These are phyloP conservation scores for Lates japonicus DNA, from an alignment of 2,797 vertebrate genomes.

Conservation along the genomic window DNA sequence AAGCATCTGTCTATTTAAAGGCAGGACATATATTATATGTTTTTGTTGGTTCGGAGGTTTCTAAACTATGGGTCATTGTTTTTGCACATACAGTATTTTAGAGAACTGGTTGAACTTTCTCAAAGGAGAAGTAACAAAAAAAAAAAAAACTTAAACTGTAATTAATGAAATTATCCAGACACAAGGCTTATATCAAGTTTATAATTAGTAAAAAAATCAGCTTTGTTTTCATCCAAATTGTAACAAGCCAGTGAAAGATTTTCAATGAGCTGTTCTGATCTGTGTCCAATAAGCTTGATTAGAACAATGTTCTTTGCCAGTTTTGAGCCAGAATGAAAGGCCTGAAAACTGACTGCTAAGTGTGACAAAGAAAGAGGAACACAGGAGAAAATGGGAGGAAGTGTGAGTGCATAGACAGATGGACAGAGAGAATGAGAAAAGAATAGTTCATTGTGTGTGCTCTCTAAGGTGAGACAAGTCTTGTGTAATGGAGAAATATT, in stretches of 20 bases:
- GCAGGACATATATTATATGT: neutral
- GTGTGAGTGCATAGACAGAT: slow-evolving; percentile 46
- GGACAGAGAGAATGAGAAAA: slow-evolving; percentile 57
- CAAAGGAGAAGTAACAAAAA: slow-evolving; percentile 7
- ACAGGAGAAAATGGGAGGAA: slow-evolving; percentile 38
- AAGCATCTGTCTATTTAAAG: neutral
- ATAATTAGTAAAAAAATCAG: slow-evolving; percentile 16
- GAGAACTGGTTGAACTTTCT: slow-evolving; percentile 18
- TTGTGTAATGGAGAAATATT: slow-evolving; percentile 82
- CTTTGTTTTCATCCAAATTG: slow-evolving; percentile 25
- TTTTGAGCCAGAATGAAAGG: slow-evolving; percentile 46
- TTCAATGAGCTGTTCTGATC: slow-evolving; percentile 61
- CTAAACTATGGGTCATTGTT: neutral
- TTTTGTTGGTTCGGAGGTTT: neutral
- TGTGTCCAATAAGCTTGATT: slow-evolving; percentile 69
- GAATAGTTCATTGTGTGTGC: slow-evolving; percentile 74
- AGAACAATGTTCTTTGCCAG: slow-evolving; percentile 68
- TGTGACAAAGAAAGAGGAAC: slow-evolving; percentile 50
- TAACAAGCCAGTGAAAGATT: slow-evolving; percentile 38
- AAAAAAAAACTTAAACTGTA: neutral
- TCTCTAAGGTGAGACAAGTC: slow-evolving; percentile 62
- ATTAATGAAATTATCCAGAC: slow-evolving; percentile 28
- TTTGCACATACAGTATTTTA: neutral
- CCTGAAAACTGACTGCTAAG: slow-evolving; percentile 58
- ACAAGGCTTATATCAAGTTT: slow-evolving; percentile 32